Base-by-base conservation (phyloP, 2,797 vertebrate genomes). In the Hafferia zeledoni region DNA sequence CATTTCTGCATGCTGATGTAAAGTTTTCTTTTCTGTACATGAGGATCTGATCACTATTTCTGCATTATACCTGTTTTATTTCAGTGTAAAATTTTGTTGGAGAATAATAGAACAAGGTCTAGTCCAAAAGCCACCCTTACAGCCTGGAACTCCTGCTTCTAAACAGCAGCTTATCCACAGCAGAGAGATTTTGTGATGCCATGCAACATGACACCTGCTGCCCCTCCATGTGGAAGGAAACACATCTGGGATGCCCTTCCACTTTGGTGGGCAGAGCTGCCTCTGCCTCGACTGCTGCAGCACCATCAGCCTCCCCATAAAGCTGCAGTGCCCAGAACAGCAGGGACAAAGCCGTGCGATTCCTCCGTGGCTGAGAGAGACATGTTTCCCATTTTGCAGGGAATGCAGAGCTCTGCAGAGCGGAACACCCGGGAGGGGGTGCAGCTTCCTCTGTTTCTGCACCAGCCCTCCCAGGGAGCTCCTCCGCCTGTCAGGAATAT, bases 401-500 rank as follows among this genome's bases (percentile, higher is more conserved):
- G 67, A 55, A 63, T 37, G 79, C 2, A 25, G 89, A 87, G 95
- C 83, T 87, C 88, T 75, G 83, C 64, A 3, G 92, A 93, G 83
- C 95, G 13, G 68, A 92, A 39, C 83, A 50, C 90, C 47, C 71
- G 41, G 86, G 90, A 85, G 89, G 81, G 70, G 70, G 24, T 89
- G 89, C 92, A 89, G 94, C 93, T 56, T 76, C 75, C 64, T 70
- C 60, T 69, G 63, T 3, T 65, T n/a, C 88, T 76, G 91, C 93
- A 90, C 18, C 83, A 95, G 88, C 89, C 87, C 91, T 90, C 88
- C 70, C 87, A 75, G 83, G 75, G 60, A 80, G 89, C 81, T 83
- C 60, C 87, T 53, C 78, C 4, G 49, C 88, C 71, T 60, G 49
- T 15, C 86, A 69, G 87, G 72, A 94, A 39, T 8, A 65, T 8